Percentiles rank a stretch among this genome's conserved stretches.
Evolutionary conservation across 2,797 vertebrate species (phyloP).

Genomic region (Melanotaenia nigrans): DNA sequence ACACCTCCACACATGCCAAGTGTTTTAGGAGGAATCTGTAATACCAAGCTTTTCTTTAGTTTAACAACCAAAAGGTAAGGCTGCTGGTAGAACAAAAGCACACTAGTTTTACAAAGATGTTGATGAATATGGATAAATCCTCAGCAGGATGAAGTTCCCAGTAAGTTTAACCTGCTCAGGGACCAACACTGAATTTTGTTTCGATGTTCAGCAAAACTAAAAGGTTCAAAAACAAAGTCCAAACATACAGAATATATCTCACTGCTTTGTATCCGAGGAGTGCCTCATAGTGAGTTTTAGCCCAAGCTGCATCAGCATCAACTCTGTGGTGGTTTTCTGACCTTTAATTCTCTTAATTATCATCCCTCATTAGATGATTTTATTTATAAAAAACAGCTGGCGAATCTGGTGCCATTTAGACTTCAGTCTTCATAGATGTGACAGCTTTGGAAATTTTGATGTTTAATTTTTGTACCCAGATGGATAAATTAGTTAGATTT

Average conservation of each 20-base stretch:
- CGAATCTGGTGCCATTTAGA: slow-evolving; percentile 31
- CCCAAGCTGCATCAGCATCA: background rate
- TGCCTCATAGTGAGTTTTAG: background rate
- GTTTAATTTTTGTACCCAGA: slow-evolving; percentile 40
- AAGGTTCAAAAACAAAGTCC: background rate
- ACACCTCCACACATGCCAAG: slow-evolving; percentile 53
- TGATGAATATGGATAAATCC: background rate
- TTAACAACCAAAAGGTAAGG: slow-evolving; percentile 43
- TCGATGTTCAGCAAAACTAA: background rate
- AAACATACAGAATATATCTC: background rate
- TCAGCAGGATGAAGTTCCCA: background rate
- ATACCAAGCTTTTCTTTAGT: slow-evolving; percentile 13
- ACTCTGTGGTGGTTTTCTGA: slow-evolving; percentile 35
- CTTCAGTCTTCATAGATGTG: slow-evolving; percentile 8
- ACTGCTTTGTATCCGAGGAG: background rate
- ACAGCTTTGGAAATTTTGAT: slow-evolving; percentile 51
- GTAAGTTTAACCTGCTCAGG: background rate
- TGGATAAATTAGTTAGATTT: slow-evolving; percentile 38
- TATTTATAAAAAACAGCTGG: slow-evolving; percentile 13
- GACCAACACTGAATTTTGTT: background rate
- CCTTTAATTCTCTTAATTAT: slow-evolving; percentile 62
- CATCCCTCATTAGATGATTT: slow-evolving; percentile 42
- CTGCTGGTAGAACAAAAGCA: slow-evolving; percentile 23
- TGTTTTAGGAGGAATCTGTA: slow-evolving; percentile 46
- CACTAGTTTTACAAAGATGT: slow-evolving; percentile 3